Base-by-base conservation (phyloP, 2,888 invertebrate genomes). In the Cephus runcator region DNA sequence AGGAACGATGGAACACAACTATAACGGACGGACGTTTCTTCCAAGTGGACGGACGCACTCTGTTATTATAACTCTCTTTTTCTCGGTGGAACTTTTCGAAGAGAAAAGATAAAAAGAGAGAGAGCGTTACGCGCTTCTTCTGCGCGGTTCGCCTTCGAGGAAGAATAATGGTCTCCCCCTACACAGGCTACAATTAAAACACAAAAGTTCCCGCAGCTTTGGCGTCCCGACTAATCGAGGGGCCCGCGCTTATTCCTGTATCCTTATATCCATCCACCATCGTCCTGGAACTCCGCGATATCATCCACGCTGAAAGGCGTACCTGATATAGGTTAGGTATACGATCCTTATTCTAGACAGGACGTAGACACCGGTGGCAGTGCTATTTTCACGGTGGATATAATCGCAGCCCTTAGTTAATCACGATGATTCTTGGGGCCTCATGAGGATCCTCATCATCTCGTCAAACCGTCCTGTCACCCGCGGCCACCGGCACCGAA, bases 161-260 rank as follows among this genome's bases (percentile, higher is more conserved):
- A 90, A 90, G 89, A 90, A 90, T 90, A 90, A 91, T 90, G 89
- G 90, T 89, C 89, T 89, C 87, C 88, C 88, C 87, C 85, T 83
- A 81, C 81, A 81, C 81, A 79, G 81, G 75, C 82, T 83, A 80
- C 85, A 85, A 85, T 85, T 85, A 85, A 85, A 84, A 84, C 69
- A 33, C 73, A 69, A 77, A 80, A 80, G 79, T 81, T 76, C 79
- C 81, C 82, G 82, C 83, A 80, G 81, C 82, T 77, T 81, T 79
- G 79, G 80, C 77, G 81, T 75, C 68, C 79, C 77, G 79, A 79
- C 81, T 84, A 86, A 86, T 86, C 86, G 86, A 56, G 56, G 23
- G 56, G 23, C 56, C 71, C 71, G 71, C 31, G 71, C 71, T 31
- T 71, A 11, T 71, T 71, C 33, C 71, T 11, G 31, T 23, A 56